Conservation (phyloP, 2,797 vertebrate genomes). For the Acrocephalus scirpaceus region DNA sequence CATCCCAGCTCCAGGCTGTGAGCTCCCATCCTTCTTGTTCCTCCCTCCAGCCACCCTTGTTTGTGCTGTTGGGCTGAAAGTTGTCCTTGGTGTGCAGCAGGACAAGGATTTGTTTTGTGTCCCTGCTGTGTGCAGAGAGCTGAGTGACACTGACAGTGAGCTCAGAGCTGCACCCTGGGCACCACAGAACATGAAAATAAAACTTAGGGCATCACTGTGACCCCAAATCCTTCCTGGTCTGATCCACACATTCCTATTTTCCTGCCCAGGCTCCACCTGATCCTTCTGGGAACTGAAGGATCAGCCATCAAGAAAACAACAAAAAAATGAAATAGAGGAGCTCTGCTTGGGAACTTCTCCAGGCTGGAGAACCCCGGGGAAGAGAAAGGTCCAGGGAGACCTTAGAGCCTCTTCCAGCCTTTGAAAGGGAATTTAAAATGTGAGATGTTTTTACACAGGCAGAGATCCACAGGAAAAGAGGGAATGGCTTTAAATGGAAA, state of each 20-base stretch:
- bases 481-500: background rate
- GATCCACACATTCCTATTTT: background rate
- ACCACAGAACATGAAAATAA: too few relatives aligned
- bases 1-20: too few relatives aligned
- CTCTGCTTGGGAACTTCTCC: background rate
- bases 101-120: too few relatives aligned
- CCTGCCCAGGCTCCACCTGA: constrained; percentile 8
- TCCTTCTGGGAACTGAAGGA: background rate
- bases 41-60: too few relatives aligned
- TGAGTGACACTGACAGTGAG: too few relatives aligned
- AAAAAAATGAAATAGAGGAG: background rate
- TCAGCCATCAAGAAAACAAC: background rate
- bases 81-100: too few relatives aligned
- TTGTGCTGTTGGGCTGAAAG: too few relatives aligned
- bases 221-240: background rate
- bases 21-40: too few relatives aligned
- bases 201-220: background rate
- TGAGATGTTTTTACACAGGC: background rate
- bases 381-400: background rate
- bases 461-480: background rate
- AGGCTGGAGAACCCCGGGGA: background rate
- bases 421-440: background rate
- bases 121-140: too few relatives aligned
- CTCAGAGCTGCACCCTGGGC: too few relatives aligned
- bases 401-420: background rate